These are phyloP conservation scores for Myanophis thanlyinensis DNA, from an alignment of 2,113 vertebrate genomes.

Conservation along the genomic window DNA sequence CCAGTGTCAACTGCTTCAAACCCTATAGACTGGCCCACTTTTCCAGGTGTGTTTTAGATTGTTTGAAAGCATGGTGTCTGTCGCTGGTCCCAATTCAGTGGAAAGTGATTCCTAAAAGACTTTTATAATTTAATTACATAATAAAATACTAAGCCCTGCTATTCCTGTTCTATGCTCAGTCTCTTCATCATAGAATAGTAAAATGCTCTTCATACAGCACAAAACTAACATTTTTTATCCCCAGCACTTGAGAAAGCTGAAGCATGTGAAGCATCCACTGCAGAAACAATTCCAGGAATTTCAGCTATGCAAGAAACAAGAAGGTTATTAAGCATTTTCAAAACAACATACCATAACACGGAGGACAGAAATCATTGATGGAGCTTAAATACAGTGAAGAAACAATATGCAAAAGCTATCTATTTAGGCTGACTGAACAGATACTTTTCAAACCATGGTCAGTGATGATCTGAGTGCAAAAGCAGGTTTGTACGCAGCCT, in stretches of 20 bases:
- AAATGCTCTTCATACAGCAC: background rate
- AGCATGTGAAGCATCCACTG: background rate
- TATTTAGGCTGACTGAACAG: background rate
- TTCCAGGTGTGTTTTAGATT: background rate
- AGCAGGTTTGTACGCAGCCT: background rate
- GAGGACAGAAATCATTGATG: conserved; percentile 1
- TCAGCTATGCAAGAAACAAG: background rate
- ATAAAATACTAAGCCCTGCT: background rate
- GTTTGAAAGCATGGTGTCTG: background rate
- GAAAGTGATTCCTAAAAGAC: background rate
- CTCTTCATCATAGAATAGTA: background rate
- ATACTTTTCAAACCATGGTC: background rate
- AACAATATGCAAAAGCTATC: background rate
- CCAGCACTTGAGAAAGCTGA: background rate
- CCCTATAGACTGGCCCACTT: background rate
- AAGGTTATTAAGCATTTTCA: background rate
- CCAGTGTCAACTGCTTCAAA: background rate
- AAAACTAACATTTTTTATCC: background rate
- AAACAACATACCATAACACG: background rate
- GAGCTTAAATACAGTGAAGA: conserved; percentile 6
- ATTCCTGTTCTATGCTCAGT: background rate
- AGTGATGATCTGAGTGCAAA: background rate
- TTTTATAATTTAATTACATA: background rate
- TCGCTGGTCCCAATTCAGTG: background rate
- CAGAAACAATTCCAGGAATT: background rate